A percentile compares a stretch with the other conserved stretches of the same genome.
These are phyloP conservation scores for Alouatta palliata DNA, from an alignment of 2,113 vertebrate genomes.

Conservation along the genomic window DNA sequence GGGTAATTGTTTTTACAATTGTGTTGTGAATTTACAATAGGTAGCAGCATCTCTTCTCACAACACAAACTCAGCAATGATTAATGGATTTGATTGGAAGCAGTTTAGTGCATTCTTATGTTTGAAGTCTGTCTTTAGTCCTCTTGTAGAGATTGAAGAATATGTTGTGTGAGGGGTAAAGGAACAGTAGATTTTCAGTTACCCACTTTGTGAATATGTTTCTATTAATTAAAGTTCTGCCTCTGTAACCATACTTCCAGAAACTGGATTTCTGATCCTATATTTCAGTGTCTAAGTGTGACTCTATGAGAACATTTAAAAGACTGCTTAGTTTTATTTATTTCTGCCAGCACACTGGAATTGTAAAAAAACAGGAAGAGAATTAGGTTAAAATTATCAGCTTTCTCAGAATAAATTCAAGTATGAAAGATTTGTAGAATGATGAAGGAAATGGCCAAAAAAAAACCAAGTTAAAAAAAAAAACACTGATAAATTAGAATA, in stretches of 20 bases:
- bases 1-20: neutral
- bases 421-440: neutral
- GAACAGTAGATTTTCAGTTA: neutral
- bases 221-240: neutral
- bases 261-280: neutral
- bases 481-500: neutral
- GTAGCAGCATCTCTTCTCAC: neutral
- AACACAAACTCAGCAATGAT: constrained; percentile 5
- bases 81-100: neutral
- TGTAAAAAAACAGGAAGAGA: neutral
- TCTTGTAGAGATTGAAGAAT: neutral
- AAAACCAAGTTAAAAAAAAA: neutral
- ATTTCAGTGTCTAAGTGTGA: neutral
- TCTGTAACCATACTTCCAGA: neutral
- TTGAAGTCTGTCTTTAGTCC: neutral
- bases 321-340: constrained; percentile 20
- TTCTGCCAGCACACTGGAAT: neutral
- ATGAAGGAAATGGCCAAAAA: neutral
- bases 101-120: constrained; percentile 4
- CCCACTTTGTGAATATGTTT: neutral
- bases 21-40: neutral
- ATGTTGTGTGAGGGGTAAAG: neutral
- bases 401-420: constrained; percentile 50
- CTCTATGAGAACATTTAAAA: neutral
- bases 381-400: constrained; percentile 39